Base-by-base conservation (phyloP, 2,888 invertebrate genomes). In the Drosophila ustulata region DNA sequence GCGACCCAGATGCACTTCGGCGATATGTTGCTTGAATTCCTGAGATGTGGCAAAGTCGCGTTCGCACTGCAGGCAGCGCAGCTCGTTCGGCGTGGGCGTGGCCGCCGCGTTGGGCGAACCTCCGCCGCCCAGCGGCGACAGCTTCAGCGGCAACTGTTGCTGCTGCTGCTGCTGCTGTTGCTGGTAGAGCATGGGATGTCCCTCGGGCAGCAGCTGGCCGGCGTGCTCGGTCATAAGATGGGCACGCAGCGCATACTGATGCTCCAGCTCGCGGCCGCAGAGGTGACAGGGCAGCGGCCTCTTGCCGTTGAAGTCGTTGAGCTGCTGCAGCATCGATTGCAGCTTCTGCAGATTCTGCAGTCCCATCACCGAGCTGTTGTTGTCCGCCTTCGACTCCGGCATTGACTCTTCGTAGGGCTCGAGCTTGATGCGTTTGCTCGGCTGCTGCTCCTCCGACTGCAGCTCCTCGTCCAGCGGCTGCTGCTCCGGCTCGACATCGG, bases 321-420 rank as follows among this genome's bases (percentile, higher is more conserved):
- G 93, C 92, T 96, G 98, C 84, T 96, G 94, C 86, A 97, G 96
- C 97, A 97, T 98, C 23, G 96, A 96, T 92, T 98, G 97, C 63
- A 98, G 92, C 91, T 97, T 97, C 75, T 97, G 96, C 11, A 98
- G 93, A 91, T 97, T 97, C 91, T 97, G 96, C 56, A 97, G 96
- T 1, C 95, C 93, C 72, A 95, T 93, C 71, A 94, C 94, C 4
- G 94, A 93, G 51, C 92, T 93, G 52, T 92, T 93, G 52, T 92
- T 93, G 37, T 83, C 88, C 0, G 71, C 18, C 26, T 82, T 88
- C 8, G 37, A n/a, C 37, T 82, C 82, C 2, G 71, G 63, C 50
- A 47, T 9, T 8, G 66, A 34, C 23, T 88, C 83, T 0, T 84
- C 88, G 8, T 46, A 57, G 4, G 62, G 90, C 5, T 88, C 78